Conservation (phyloP, 2,113 vertebrate species). For the Lichenostomus cassidix region DNA sequence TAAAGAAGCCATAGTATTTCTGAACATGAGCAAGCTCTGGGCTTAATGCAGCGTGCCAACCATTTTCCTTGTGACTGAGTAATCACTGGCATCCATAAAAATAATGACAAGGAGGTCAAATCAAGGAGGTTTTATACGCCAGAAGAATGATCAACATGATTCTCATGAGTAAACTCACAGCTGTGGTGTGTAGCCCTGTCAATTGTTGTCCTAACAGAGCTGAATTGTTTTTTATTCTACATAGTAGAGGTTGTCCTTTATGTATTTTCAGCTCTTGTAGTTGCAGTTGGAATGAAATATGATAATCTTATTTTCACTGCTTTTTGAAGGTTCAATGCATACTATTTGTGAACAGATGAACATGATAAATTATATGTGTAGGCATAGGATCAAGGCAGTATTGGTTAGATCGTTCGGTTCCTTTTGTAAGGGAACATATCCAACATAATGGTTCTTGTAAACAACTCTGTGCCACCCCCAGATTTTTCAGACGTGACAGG, state of each 20-base stretch:
- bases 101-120: constrained; percentile 28
- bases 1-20: not conserved
- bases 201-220: constrained; percentile 27
- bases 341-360: not conserved
- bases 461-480: not conserved
- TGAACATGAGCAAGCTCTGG: not conserved
- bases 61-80: constrained; percentile 12
- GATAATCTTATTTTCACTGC: not conserved
- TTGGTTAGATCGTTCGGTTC: not conserved
- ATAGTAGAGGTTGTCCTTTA: not conserved
- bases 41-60: not conserved
- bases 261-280: not conserved
- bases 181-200: not conserved
- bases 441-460: not conserved
- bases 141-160: not conserved
- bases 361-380: not conserved
- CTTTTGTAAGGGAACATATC: not conserved
- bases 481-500: not conserved
- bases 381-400: not conserved
- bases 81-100: constrained; percentile 5
- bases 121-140: constrained; percentile 13
- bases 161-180: constrained; percentile 21
- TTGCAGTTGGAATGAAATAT: not conserved
- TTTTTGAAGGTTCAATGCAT: not conserved
- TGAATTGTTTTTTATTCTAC: constrained; percentile 14